Base-by-base conservation (phyloP, 1,140 invertebrate species). In the Gerris buenoi region DNA sequence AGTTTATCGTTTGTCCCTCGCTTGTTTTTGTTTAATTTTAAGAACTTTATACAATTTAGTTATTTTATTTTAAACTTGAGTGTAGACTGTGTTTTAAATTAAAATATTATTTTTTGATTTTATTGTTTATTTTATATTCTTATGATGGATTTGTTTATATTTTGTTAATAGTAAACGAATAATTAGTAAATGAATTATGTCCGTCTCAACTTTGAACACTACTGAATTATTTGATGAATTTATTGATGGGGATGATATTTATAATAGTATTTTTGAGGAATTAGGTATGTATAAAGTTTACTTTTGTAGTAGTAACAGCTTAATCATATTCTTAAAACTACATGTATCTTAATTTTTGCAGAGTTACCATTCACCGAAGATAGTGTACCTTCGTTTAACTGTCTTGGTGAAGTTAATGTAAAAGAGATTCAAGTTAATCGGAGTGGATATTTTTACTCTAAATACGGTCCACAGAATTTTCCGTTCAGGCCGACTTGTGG, bases 351-450 rank as follows among this genome's bases (percentile, higher is more conserved):
- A 46, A 10, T 18, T 46, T 46, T 46, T 46, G 5, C 18, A 46
- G 33, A 46, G 5, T 5, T 46, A 10, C 33, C 33, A 10, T 46
- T 46, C 18, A 18, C 33, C 33, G 33, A 46, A 46, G 33, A 46
- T 46, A 46, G 33, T 46, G 33, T 46, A 18, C 33, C 33, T 10
- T 46, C 33, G 10, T 65, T 68, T 25, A 64, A 68, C 58, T 68
- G 68, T 27, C 27, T 68, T 1, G 68, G 68, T 2, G 68, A 68
- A 33, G 27, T 62, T 3, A 58, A 66, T 27, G 27, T 46, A 1
- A 63, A 63, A 13, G 29, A 61, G 26, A 63, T 62, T 23, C 27
- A 63, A 33, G 15, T 67, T 14, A n/a, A 33, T 46, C 28, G 18
- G 28, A 63, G 25, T 13, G 27, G 66, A 25, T 67, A 63, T 46